Conservation (phyloP, 2,888 invertebrate genomes). For the Empis livida region DNA sequence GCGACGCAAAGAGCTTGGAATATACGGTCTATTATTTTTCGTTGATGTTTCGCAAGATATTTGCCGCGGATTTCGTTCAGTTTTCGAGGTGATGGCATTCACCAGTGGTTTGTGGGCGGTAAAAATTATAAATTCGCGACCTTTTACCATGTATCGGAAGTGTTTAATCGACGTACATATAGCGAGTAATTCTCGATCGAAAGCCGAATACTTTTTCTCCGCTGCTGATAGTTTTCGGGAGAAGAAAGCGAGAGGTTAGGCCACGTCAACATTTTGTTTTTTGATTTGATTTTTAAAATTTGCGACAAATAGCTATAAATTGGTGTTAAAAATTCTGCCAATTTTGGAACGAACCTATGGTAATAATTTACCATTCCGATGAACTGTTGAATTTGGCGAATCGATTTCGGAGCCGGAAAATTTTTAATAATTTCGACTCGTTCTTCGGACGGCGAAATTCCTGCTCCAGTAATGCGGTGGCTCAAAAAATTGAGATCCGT, state of each 20-base stretch:
- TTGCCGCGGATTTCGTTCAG: no score
- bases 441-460: neutral
- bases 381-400: neutral
- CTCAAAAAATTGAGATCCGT: neutral
- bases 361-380: neutral
- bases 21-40: neutral
- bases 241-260: neutral
- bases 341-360: neutral
- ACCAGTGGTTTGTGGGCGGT: neutral
- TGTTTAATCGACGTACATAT: neutral
- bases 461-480: neutral
- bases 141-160: neutral
- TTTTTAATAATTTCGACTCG: neutral
- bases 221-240: neutral
- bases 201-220: neutral
- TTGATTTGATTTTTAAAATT: neutral
- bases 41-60: neutral
- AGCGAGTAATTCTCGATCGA: neutral
- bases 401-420: neutral
- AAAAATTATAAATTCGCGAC: neutral
- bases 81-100: neutral
- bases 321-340: neutral
- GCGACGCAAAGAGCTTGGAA: neutral
- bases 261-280: neutral
- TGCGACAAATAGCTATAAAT: neutral